phyloP scores from a whole-genome alignment of 1,140 invertebrate species.

The Drosophila bocki region DNA sequence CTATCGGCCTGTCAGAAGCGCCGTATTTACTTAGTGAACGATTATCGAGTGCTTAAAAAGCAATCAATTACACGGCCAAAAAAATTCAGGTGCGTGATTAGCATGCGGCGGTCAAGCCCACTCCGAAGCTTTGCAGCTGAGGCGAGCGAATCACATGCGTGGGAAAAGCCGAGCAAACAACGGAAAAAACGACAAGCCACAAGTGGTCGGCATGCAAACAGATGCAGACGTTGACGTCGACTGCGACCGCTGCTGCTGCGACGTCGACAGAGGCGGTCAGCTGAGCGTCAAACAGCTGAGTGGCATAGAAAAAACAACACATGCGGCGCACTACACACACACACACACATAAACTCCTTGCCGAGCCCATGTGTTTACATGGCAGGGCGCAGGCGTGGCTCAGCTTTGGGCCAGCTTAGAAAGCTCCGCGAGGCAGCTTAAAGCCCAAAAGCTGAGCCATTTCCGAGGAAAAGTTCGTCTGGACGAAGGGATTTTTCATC shows the following conservation, averaged over 20 bases:
- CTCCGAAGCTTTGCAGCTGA: slow-evolving; percentile 12
- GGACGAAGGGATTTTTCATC: slow-evolving; percentile 46
- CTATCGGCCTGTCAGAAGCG: slow-evolving; percentile 25
- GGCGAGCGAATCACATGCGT: slow-evolving; percentile 38
- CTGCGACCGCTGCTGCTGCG: slow-evolving; percentile 2
- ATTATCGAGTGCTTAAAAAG: slow-evolving; percentile 26
- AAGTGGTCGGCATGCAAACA: slow-evolving; percentile 58
- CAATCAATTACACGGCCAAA: slow-evolving; percentile 20
- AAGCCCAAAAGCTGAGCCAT: slow-evolving; percentile 51
- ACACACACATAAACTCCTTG: slow-evolving; percentile 21
- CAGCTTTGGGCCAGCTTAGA: slow-evolving; percentile 48
- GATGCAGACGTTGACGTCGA: slow-evolving; percentile 23
- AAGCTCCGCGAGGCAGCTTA: slow-evolving; percentile 45
- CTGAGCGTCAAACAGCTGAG: slow-evolving; percentile 53
- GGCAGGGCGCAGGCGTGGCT: slow-evolving; percentile 56
- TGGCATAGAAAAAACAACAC: slow-evolving; percentile 28
- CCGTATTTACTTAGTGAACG: slow-evolving; percentile 8
- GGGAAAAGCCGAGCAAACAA: slow-evolving; percentile 22
- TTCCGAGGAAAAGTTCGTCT: slow-evolving; percentile 38
- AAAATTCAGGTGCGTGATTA: slow-evolving; percentile 7
- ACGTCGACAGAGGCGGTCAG: slow-evolving; percentile 20
- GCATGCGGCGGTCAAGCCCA: slow-evolving; percentile 11
- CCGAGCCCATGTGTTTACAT: slow-evolving; percentile 60
- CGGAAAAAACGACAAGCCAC: slow-evolving; percentile 35
- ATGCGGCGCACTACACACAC: slow-evolving; percentile 29